These are phyloP conservation scores for Macrotis lagotis DNA, from an alignment of 2,113 vertebrate genomes.

Conservation along the genomic window DNA sequence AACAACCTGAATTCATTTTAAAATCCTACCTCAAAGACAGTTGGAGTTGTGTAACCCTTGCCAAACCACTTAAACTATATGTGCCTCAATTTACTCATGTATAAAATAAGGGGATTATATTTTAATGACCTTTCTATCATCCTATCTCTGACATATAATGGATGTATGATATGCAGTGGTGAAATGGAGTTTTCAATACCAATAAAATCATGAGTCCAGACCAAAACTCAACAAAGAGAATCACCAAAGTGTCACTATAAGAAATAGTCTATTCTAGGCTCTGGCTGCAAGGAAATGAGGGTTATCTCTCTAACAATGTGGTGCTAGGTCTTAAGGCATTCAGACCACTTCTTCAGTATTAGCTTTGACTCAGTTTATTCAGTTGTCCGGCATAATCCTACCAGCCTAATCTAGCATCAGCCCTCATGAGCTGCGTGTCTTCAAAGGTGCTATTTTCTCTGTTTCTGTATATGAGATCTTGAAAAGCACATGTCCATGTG, in stretches of 20 bases:
- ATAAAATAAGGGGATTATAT: neutral
- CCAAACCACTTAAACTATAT: neutral
- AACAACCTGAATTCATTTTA: neutral
- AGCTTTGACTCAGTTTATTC: neutral
- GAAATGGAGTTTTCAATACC: neutral
- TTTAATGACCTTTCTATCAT: neutral
- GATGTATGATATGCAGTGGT: neutral
- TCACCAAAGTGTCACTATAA: neutral
- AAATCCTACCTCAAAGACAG: neutral
- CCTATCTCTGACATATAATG: neutral
- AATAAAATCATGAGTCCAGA: neutral
- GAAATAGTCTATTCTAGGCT: neutral
- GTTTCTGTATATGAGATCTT: neutral
- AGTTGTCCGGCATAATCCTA: neutral
- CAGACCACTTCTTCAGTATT: neutral
- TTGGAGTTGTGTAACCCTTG: neutral
- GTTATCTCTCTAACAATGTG: neutral
- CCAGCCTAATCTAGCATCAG: neutral
- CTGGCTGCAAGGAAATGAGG: neutral
- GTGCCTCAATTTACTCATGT: neutral
- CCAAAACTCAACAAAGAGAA: neutral
- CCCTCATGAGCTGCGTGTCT: neutral
- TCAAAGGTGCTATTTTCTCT: neutral
- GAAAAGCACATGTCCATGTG: neutral
- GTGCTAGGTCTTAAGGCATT: neutral